phyloP scores from a whole-genome alignment of 1,140 invertebrate species.

The Muscidifurax raptorellus region DNA sequence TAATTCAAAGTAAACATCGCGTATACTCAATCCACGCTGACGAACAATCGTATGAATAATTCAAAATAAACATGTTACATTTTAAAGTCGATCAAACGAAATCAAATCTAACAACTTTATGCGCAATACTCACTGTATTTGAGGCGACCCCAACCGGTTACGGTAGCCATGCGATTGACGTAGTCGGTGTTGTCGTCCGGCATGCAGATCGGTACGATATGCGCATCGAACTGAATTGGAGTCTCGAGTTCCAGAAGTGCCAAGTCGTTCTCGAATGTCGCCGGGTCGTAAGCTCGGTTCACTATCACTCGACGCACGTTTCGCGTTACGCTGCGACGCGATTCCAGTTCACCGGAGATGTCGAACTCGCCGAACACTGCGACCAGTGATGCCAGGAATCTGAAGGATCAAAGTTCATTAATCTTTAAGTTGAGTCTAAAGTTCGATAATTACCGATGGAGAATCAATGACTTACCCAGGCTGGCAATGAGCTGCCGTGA shows the following conservation, averaged over 20 bases:
- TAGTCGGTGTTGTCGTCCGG: conserved; percentile 88
- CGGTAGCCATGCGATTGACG: conserved; percentile 88
- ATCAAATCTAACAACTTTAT: neutral
- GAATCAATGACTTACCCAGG: conserved; percentile 90
- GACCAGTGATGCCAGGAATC: conserved; percentile 91
- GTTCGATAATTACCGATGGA: no score
- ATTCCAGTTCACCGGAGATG: conserved; percentile 88
- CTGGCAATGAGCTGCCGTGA: conserved; percentile 96
- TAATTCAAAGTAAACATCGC: neutral
- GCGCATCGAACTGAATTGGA: conserved; percentile 88
- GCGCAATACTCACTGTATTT: conserved; percentile 80
- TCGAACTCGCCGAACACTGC: conserved; percentile 95
- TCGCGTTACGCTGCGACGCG: conserved; percentile 84
- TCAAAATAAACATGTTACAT: no score
- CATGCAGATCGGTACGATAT: conserved; percentile 95
- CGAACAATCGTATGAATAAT: no score
- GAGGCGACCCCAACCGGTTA: conserved; percentile 85
- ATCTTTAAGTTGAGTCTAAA: neutral
- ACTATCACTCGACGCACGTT: conserved; percentile 92
- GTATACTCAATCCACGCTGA: no score
- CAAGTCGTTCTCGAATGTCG: conserved; percentile 93
- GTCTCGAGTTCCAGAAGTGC: conserved; percentile 90
- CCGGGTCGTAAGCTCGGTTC: conserved; percentile 90
- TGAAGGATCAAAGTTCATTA: conserved; percentile 64
- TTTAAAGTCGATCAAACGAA: no score